phyloP scores from a whole-genome alignment of 2,888 invertebrate species.

The Platycheirus albimanus region DNA sequence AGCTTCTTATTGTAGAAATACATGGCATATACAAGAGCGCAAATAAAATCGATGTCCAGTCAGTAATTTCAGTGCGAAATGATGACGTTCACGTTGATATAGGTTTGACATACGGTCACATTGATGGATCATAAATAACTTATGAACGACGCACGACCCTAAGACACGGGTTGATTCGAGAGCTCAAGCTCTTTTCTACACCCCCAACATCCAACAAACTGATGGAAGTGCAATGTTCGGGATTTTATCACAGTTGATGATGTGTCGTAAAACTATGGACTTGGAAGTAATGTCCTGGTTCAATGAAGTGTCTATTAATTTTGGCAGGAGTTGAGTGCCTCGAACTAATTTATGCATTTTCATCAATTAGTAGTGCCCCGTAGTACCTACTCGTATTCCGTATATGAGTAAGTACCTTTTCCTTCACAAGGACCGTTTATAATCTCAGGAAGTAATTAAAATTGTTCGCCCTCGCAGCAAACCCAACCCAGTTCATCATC shows the following conservation, averaged over 20 bases:
- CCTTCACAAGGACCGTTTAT: conserved; percentile 29
- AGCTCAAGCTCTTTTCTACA: conserved; percentile 45
- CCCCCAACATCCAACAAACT: conserved; percentile 33
- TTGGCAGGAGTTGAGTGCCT: conserved; percentile 37
- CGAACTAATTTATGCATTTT: conserved; percentile 54
- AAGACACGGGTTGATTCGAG: conserved; percentile 15
- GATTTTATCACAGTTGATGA: conserved; percentile 58
- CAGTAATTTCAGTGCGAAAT: conserved; percentile 58
- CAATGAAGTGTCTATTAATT: conserved; percentile 73
- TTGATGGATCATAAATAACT: conserved; percentile 81
- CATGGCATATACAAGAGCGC: not conserved
- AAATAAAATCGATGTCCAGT: conserved; percentile 65
- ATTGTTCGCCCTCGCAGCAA: conserved; percentile 11
- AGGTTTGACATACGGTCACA: conserved; percentile 76
- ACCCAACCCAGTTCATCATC: no score
- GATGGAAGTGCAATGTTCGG: conserved; percentile 64
- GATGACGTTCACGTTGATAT: conserved; percentile 72
- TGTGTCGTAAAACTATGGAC: conserved; percentile 63
- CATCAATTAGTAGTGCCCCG: conserved; percentile 58
- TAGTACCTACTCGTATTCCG: no score
- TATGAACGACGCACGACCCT: conserved; percentile 75
- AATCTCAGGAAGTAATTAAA: conserved; percentile 71
- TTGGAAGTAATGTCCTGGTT: conserved; percentile 59
- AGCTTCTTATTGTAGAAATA: no score
- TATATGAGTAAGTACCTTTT: not conserved